Conservation (phyloP, 1,140 invertebrate genomes). For the Hyposmocoma kahamanoa region DNA sequence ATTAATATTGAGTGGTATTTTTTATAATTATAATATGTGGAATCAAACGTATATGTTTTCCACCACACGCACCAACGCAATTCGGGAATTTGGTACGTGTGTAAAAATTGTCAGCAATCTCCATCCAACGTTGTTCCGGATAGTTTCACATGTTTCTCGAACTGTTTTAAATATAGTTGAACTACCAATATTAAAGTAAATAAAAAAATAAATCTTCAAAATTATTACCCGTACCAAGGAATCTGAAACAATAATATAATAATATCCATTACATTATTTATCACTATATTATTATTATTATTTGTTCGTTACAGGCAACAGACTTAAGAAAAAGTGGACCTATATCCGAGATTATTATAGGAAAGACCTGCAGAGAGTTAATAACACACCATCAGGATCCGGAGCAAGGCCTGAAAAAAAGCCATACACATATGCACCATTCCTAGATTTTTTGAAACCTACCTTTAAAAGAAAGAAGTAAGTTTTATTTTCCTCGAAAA, state of each 20-base stretch:
- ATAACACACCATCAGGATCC: constrained; percentile 7
- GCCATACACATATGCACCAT: constrained; percentile 1
- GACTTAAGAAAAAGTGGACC: constrained; percentile 8
- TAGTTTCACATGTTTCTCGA: constrained; percentile 17
- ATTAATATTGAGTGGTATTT: constrained; percentile 55
- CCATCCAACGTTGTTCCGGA: constrained; percentile 17
- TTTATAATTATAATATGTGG: constrained; percentile 71
- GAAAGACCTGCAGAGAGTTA: constrained; percentile 8
- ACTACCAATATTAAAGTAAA: constrained; percentile 13
- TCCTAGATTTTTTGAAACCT: constrained; percentile 1
- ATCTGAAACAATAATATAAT: constrained; percentile 8
- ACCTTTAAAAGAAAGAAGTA: constrained; percentile 7
- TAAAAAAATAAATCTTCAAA: constrained; percentile 12
- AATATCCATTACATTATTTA: constrained; percentile 6
- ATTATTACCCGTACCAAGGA: constrained; percentile 13
- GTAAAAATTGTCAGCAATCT: constrained; percentile 22
- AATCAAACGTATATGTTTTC: constrained; percentile 59
- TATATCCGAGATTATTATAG: constrained; percentile 9
- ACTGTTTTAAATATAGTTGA: constrained; percentile 12
- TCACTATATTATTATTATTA: constrained; percentile 7
- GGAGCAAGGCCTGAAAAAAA: constrained; percentile 9
- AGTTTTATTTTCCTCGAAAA: too few species aligned
- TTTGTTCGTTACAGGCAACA: constrained; percentile 6
- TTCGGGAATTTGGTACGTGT: constrained; percentile 62
- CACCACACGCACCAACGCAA: constrained; percentile 56